Base-by-base conservation (phyloP, 2,888 invertebrate genomes). In the Leptura quadrifasciata region DNA sequence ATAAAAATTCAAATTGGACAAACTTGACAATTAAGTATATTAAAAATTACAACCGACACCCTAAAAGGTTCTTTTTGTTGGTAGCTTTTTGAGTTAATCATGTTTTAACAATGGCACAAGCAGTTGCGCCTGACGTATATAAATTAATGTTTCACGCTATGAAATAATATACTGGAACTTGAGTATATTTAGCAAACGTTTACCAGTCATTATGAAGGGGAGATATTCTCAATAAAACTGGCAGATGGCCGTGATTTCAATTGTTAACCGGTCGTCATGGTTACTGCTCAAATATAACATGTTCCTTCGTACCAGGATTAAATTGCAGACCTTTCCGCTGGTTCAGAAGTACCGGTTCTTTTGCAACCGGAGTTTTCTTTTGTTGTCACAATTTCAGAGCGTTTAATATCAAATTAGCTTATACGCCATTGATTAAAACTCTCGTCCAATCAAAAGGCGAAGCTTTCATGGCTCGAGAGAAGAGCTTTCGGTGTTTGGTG, bases 381-480 rank as follows among this genome's bases (percentile, higher is more conserved):
- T 83, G 78, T 72, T 85, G 87, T 70, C 80, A 84, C 83, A 80
- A 83, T 81, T 82, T 82, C 80, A 76, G 75, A 84, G 85, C 87
- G 84, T 87, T 88, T 88, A 88, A 88, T 88, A 88, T 88, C 88
- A 88, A 88, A 88, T 88, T 88, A 88, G 88, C 85, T 81, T 84
- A 87, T 86, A 86, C 86, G 86, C 87, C 87, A 87, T 87, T 87
- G 86, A 85, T 84, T 84, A 79, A 76, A 77, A 72, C 18, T 67
- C 27, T 68, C 72, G 64, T 71, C 83, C 83, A 84, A 84, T 79
- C 57, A 60, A 52, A 70, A n/a, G 54, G 54, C 54, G 10, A 1
- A 35, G 52, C 65, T 20, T 60, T 20, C 27, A 47, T 47, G n/a
- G n/a, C 12, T 24, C 15, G 54, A 52, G 61, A 61, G 31, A 27